Base-by-base conservation (phyloP, 1,140 invertebrate genomes). In the Diabrotica undecimpunctata region DNA sequence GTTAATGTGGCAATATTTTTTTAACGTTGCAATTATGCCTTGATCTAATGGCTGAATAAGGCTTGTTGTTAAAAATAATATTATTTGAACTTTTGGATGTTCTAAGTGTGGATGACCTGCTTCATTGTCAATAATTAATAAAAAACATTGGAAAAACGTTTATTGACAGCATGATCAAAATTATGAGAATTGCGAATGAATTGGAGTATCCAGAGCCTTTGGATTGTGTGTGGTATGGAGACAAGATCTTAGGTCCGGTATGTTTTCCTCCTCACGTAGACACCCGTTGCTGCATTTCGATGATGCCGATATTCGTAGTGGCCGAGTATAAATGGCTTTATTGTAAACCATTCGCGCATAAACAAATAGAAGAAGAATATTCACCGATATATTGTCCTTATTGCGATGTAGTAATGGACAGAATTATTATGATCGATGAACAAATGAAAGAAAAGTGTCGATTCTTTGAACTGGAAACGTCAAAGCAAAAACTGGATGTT, bases 381-480 rank as follows among this genome's bases (percentile, higher is more conserved):
- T 59, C 61, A 10, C 12, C 35, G 7, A 57, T 75, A n/a, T 62
- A 65, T 25, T 76, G 74, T 64, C 68, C 69, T 11, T 77, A 71
- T 64, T 77, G 75, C 66, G 73, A 77, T 62, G 64, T 74, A 36
- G 68, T 67, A 9, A 72, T 77, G 72, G 60, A 68, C 41, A 64
- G 63, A 58, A 58, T 70, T 14, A 62, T 51, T 58, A 60, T 68
- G 5, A 54, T 62, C 0, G 51, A 60, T 14, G 59, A 67, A 11
- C 50, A 61, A 7, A 36, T 64, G 38, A 51, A 63, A 25, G 46
- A 54, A 12, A 55, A 50, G 9, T 58, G 64, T 5, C 54, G 25
- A 51, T 11, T 63, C 6, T 66, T 65, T 36, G 50, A 50, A 11
- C 51, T 55, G 0, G 51, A 57, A 46, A 55, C 55, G 60, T 58